Percentiles rank a stretch among this genome's conserved stretches.
These are phyloP conservation scores for Nomada goodeniana DNA, from an alignment of 2,888 invertebrate genomes.

Conservation along the genomic window DNA sequence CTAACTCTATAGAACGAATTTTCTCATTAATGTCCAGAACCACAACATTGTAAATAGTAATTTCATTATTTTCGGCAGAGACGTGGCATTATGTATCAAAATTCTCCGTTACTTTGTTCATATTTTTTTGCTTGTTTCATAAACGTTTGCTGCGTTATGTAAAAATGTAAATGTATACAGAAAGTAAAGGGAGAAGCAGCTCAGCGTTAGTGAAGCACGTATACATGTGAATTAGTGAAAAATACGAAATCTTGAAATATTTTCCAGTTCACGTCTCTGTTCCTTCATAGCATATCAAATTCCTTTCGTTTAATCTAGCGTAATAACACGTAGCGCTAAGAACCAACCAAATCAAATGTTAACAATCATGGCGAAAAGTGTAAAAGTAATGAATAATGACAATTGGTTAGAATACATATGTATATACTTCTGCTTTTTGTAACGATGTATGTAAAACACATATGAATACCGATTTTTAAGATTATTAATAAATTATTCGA, in stretches of 20 bases:
- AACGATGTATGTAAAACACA: constrained; percentile 27
- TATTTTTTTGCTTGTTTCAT: neutral
- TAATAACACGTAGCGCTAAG: constrained; percentile 32
- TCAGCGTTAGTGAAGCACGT: neutral
- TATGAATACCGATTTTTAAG: constrained; percentile 8
- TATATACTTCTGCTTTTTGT: constrained; percentile 27
- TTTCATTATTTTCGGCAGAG: constrained; percentile 11
- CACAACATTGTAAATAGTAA: neutral
- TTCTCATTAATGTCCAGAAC: constrained; percentile 13
- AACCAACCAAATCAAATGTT: constrained; percentile 60
- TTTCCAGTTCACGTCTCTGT: constrained; percentile 13
- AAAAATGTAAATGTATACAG: neutral
- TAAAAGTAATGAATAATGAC: constrained; percentile 35
- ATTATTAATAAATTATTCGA: constrained; percentile 27
- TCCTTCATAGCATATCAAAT: constrained; percentile 67
- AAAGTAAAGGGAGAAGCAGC: neutral
- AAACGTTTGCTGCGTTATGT: neutral
- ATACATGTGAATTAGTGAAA: neutral
- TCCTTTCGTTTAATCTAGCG: constrained; percentile 39
- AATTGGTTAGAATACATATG: neutral
- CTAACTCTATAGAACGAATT: constrained; percentile 13
- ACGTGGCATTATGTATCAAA: constrained; percentile 13
- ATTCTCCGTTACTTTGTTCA: neutral
- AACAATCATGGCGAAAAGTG: constrained; percentile 48
- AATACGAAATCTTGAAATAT: neutral